Evolutionary conservation across 1,140 invertebrate species (phyloP).

Genomic region (Bradynema listronoti): DNA sequence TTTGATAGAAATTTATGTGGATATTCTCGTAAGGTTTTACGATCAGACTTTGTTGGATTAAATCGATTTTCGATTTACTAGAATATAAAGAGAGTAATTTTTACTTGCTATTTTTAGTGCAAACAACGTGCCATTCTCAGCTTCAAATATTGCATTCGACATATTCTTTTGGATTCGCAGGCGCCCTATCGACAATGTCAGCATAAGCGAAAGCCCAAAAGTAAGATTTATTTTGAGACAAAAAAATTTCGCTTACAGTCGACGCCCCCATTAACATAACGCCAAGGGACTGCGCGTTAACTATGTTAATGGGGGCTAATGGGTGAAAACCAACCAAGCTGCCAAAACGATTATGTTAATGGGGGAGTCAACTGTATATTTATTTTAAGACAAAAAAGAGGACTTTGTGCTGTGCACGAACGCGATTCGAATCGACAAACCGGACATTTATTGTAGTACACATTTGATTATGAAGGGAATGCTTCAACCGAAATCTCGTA

Average conservation of each 20-base stretch:
- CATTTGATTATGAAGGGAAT: constrained; percentile 42
- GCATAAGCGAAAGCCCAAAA: constrained; percentile 34
- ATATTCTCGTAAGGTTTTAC: too few relatives aligned
- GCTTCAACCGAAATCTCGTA: constrained; percentile 28
- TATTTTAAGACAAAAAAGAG: constrained; percentile 19
- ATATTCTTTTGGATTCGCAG: constrained; percentile 33
- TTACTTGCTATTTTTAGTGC: constrained; percentile 18
- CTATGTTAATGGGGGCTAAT: too few relatives aligned
- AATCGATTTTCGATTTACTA: neutral
- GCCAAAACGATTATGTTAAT: too few relatives aligned
- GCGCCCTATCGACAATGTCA: constrained; percentile 42
- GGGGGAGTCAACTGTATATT: constrained; percentile 8
- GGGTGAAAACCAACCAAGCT: too few relatives aligned
- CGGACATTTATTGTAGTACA: constrained; percentile 35
- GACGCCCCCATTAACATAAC: neutral
- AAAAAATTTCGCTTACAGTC: neutral
- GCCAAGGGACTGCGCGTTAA: neutral
- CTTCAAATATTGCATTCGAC: constrained; percentile 36
- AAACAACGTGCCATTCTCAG: constrained; percentile 37
- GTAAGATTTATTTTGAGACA: constrained; percentile 10
- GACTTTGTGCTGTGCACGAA: constrained; percentile 29
- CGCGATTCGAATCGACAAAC: constrained; percentile 23
- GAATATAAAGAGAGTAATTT: neutral
- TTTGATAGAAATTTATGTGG: neutral
- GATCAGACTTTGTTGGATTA: neutral